These are phyloP conservation scores for Leptopilina myrica DNA, from an alignment of 2,888 invertebrate species.

Conservation along the genomic window DNA sequence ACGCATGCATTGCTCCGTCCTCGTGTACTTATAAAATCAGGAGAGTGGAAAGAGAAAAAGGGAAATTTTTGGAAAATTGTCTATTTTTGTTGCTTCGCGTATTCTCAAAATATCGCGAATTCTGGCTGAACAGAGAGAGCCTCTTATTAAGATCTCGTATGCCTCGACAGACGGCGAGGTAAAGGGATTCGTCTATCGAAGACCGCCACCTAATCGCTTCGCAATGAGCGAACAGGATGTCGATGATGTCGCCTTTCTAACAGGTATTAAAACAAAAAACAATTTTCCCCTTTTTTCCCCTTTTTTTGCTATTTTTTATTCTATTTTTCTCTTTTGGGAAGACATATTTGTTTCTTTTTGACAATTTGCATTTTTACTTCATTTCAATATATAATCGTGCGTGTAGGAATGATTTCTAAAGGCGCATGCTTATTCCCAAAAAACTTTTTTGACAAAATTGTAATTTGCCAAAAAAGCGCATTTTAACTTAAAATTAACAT, in stretches of 20 bases:
- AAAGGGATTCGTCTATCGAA: slow-evolving; percentile 74
- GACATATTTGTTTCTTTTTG: too few species aligned
- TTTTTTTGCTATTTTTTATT: neutral
- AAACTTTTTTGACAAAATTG: too few species aligned
- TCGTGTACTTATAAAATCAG: neutral
- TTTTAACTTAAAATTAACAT: too few species aligned
- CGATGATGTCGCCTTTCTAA: slow-evolving; percentile 94
- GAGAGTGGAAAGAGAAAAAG: too few species aligned
- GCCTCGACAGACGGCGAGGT: slow-evolving; percentile 73
- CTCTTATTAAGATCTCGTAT: slow-evolving; percentile 75
- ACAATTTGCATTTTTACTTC: too few species aligned
- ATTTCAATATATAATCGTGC: too few species aligned
- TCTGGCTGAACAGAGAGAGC: slow-evolving; percentile 75
- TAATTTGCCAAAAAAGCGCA: too few species aligned
- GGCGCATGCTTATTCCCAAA: too few species aligned
- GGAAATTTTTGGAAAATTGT: slow-evolving; percentile 8
- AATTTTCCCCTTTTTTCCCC: too few species aligned
- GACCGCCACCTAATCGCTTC: slow-evolving; percentile 72
- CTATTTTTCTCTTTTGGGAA: neutral
- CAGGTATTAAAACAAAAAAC: too few species aligned
- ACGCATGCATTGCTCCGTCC: neutral
- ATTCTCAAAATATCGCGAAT: slow-evolving; percentile 53
- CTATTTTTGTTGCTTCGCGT: neutral
- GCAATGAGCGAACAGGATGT: slow-evolving; percentile 93
- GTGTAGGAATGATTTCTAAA: too few species aligned